Conservation (phyloP, 2,113 vertebrate genomes). For the Triplophysa rosa region DNA sequence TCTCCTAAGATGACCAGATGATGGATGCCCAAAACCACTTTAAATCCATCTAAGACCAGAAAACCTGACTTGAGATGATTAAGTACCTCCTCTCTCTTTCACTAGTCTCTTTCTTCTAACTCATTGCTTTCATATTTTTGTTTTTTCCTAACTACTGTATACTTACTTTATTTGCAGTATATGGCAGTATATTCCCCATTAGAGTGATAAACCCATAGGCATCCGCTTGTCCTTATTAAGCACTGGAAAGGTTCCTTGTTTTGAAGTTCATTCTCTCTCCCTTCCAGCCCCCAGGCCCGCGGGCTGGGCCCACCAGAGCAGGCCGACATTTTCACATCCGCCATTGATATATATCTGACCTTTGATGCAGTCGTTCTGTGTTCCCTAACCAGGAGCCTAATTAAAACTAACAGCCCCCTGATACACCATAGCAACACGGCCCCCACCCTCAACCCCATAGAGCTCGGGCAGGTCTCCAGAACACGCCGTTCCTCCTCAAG, state of each 20-base stretch:
- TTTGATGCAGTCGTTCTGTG: slow-evolving; percentile 76
- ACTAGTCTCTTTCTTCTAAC: neutral
- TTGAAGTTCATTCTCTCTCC: slow-evolving; percentile 51
- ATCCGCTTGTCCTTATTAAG: slow-evolving; percentile 52
- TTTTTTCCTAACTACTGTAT: neutral
- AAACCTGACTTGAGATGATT: neutral
- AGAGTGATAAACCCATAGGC: slow-evolving; percentile 53
- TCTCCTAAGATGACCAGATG: no score
- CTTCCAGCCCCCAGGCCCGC: slow-evolving; percentile 46
- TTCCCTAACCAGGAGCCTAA: slow-evolving; percentile 70
- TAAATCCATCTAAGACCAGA: neutral
- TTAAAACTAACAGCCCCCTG: slow-evolving; percentile 74
- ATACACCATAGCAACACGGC: slow-evolving; percentile 32
- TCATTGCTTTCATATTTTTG: neutral
- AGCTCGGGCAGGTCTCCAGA: slow-evolving; percentile 34
- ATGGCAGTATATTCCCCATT: slow-evolving; percentile 39
- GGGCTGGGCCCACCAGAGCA: slow-evolving; percentile 50
- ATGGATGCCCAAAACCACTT: no score
- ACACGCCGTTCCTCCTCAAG: slow-evolving; percentile 32
- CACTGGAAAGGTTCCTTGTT: slow-evolving; percentile 24
- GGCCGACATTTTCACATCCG: slow-evolving; percentile 69
- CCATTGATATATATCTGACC: slow-evolving; percentile 82
- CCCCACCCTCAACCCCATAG: slow-evolving; percentile 34
- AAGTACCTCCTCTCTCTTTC: neutral
- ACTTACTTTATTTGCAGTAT: slow-evolving; percentile 13